Percentiles rank a stretch among this genome's conserved stretches.
Evolutionary conservation across 2,797 vertebrate species (phyloP).

Genomic region (Nyctalus aviator): DNA sequence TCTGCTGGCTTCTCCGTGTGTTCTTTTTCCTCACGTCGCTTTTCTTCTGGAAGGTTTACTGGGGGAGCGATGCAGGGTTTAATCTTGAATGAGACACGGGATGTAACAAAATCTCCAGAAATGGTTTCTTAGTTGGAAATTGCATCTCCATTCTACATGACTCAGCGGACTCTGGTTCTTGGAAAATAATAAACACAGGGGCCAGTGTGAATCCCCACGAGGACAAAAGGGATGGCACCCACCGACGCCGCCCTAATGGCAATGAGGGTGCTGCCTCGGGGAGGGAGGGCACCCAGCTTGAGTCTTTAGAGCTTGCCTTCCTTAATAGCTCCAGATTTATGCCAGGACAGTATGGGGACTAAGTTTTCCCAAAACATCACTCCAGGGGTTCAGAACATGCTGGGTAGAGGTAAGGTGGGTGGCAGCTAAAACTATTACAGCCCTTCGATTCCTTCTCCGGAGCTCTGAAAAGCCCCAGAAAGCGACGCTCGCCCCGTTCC

Average conservation of each 20-base stretch:
- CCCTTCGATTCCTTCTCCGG: background rate
- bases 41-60: slow-evolving; percentile 57
- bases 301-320: background rate
- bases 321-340: background rate
- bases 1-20: slow-evolving; percentile 72
- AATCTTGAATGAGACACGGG: slow-evolving; percentile 61
- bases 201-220: background rate
- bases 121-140: background rate
- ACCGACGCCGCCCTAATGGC: background rate
- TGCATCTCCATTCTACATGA: background rate
- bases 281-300: background rate
- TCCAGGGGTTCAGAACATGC: background rate
- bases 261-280: fast-evolving
- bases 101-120: background rate
- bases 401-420: background rate
- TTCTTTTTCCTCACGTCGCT: slow-evolving; percentile 50
- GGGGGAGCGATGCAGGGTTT: slow-evolving; percentile 4
- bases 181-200: background rate
- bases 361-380: background rate
- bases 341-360: no score
- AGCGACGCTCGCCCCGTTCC: fast-evolving
- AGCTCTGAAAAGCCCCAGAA: background rate
- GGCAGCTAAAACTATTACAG: background rate
- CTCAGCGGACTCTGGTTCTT: background rate
- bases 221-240: background rate